A percentile compares a stretch with the other conserved stretches of the same genome.
These are phyloP conservation scores for Hormaphis cornu DNA, from an alignment of 1,140 invertebrate genomes.

Conservation along the genomic window DNA sequence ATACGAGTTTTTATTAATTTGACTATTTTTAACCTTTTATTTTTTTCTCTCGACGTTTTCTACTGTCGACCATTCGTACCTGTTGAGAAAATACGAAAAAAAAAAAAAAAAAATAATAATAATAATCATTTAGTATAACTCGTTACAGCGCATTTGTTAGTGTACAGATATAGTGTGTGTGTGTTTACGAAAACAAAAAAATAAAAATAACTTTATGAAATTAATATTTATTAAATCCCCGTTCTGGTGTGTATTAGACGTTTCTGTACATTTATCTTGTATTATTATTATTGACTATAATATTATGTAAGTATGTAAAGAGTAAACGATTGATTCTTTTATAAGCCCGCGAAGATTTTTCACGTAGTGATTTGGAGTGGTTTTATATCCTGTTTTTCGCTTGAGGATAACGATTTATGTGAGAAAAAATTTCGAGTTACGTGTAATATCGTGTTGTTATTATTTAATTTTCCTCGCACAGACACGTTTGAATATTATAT, in stretches of 20 bases:
- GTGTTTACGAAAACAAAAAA: neutral
- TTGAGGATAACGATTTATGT: too few species aligned
- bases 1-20: conserved; percentile 1
- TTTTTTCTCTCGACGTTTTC: neutral
- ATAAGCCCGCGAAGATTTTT: too few species aligned
- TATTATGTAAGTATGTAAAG: neutral
- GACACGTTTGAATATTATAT: neutral
- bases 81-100: too few species aligned
- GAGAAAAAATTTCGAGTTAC: neutral
- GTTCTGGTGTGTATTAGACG: too few species aligned
- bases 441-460: neutral
- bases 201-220: neutral
- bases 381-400: too few species aligned
- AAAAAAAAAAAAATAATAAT: neutral
- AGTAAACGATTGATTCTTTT: neutral
- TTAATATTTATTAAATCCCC: too few species aligned
- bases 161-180: conserved; percentile 25
- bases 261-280: too few species aligned
- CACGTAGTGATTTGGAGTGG: too few species aligned
- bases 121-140: conserved; percentile 9
- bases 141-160: conserved; percentile 32
- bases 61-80: conserved; percentile 14
- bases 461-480: neutral
- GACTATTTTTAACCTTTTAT: neutral
- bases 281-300: neutral